A percentile compares a stretch with the other conserved stretches of the same genome.
Conservation (phyloP, 2,888 invertebrate species). For the Harpalus rufipes region DNA sequence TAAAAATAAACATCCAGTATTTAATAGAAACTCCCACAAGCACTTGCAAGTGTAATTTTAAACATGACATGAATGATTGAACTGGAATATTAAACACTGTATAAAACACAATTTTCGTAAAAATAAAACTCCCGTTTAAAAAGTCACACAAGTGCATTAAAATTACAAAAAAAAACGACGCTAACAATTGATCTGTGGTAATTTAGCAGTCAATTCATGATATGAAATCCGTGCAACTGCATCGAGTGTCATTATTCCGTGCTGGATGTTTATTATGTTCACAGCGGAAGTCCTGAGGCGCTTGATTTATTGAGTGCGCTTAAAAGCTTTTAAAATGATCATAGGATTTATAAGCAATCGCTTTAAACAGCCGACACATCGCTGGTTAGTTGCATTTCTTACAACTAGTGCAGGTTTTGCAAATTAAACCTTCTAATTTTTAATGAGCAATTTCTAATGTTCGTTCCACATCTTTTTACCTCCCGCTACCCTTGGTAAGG, state of each 20-base stretch:
- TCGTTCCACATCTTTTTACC: too few relatives aligned
- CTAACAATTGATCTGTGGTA: background rate
- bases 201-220: background rate
- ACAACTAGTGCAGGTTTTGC: background rate
- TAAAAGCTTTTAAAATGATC: conserved; percentile 64
- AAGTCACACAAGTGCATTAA: background rate
- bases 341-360: conserved; percentile 52
- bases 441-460: too few relatives aligned
- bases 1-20: too few relatives aligned
- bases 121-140: too few relatives aligned
- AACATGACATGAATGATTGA: too few relatives aligned
- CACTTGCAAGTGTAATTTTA: too few relatives aligned
- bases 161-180: background rate
- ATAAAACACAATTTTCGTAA: too few relatives aligned
- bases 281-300: conserved; percentile 31
- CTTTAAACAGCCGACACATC: conserved; percentile 40
- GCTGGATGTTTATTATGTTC: conserved; percentile 51
- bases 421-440: background rate
- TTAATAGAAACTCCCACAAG: too few relatives aligned
- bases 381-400: conserved; percentile 14
- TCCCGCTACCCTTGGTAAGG: too few relatives aligned
- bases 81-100: too few relatives aligned
- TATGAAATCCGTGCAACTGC: background rate
- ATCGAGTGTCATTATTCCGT: background rate
- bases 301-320: conserved; percentile 57